Base-by-base conservation (phyloP, 1,140 invertebrate species). In the Coelopa frigida region DNA sequence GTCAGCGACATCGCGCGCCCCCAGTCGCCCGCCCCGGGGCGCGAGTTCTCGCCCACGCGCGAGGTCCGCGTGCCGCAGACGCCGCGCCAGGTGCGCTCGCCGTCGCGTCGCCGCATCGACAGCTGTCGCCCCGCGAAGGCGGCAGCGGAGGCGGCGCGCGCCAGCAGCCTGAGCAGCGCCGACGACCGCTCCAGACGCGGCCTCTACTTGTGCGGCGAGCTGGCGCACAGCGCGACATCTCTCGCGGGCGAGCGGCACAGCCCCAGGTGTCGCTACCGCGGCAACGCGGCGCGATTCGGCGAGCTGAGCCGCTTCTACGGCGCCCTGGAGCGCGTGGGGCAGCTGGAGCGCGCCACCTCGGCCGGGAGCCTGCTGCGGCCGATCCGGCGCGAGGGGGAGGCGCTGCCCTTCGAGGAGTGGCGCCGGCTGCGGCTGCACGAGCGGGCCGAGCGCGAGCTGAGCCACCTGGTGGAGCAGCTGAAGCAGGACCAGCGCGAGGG, bases 391-490 rank as follows among this genome's bases (percentile, higher is more conserved):
- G 78, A 82, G 55, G 83, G 87, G 61, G 82, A 87, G 56, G 81
- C 90, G 20, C 83, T 89, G 53, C 87, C 91, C 72, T 92, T 86
- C 62, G 88, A 92, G 56, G 77, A 83, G 32, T 92, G 89, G 88
- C 87, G 83, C 64, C 80, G 81, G 64, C 75, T 90, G 17, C 70
- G 87, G 46, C 75, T 78, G n/a, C 80, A 85, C 48, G 84, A 89
- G 69, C 79, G 81, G 52, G 86, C 85, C 3, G 85, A 91, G 62
- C 79, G 84, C 58, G 91, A 94, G 64, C 70, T 94, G 35, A 78
- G 84, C 48, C 73, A 76, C 45, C 69, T 95, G 20, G 86, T 90
- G 52, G 74, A 73, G 32, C 88, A 92, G 70, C 70, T 94, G 3
- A 83, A 83, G 70, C 70, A 76, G 14, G 84, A 84, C 10, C 86